phyloP scores from a whole-genome alignment of 2,797 vertebrate genomes.

The Sebastolobus altivelis region DNA sequence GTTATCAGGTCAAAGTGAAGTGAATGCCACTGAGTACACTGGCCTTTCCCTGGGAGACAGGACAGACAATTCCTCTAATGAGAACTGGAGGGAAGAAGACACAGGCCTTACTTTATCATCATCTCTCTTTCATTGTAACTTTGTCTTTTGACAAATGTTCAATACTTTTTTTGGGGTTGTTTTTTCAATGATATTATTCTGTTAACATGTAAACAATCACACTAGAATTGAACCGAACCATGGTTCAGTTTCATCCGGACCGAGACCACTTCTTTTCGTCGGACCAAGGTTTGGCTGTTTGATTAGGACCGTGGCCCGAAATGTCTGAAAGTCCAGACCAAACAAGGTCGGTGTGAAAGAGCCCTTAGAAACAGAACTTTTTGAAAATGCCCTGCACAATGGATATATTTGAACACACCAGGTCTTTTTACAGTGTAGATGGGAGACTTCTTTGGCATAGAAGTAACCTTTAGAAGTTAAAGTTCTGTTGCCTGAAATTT shows the following conservation, averaged over 20 bases:
- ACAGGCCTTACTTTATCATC: background rate
- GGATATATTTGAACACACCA: background rate
- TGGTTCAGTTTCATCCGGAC: too few species aligned
- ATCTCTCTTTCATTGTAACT: background rate
- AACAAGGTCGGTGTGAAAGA: too few species aligned
- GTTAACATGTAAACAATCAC: background rate
- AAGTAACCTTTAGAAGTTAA: background rate
- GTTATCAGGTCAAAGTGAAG: slow-evolving; percentile 70
- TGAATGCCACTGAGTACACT: slow-evolving; percentile 37
- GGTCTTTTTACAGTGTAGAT: background rate
- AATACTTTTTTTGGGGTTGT: background rate
- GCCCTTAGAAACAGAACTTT: fast-evolving
- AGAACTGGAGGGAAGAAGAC: slow-evolving; percentile 5
- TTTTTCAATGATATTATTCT: background rate
- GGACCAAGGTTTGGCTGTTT: too few species aligned
- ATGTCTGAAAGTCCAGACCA: too few species aligned
- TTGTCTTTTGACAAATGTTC: background rate
- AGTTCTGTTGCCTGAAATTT: background rate
- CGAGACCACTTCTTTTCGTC: too few species aligned
- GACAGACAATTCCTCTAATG: slow-evolving; percentile 29
- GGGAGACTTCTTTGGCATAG: background rate
- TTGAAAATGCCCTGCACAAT: background rate
- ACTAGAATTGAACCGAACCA: too few species aligned
- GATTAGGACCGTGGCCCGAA: too few species aligned
- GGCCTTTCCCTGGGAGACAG: slow-evolving; percentile 48